Percentiles rank a stretch among this genome's conserved stretches.
These are phyloP conservation scores for Melieria omissa DNA, from an alignment of 2,888 invertebrate species.

Conservation along the genomic window DNA sequence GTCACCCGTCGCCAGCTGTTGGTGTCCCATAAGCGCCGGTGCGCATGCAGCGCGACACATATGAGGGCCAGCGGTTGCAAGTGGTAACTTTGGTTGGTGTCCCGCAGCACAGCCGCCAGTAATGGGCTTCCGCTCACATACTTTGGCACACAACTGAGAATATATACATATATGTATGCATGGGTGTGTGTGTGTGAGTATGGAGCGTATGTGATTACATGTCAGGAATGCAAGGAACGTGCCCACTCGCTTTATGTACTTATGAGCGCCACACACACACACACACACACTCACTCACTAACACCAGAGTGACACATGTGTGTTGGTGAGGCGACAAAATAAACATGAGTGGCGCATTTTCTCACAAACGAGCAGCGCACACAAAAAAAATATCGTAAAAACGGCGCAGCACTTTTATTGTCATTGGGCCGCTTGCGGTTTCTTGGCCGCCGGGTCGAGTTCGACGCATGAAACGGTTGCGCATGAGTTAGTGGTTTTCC, in stretches of 20 bases:
- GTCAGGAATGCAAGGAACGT: background rate
- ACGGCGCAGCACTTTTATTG: background rate
- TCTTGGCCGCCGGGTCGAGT: background rate
- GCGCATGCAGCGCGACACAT: background rate
- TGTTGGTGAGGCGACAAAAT: slow-evolving; percentile 8
- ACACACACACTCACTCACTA: background rate
- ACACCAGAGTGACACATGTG: background rate
- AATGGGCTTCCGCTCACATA: slow-evolving; percentile 26
- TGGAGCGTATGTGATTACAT: background rate
- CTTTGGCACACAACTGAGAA: background rate
- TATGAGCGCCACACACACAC: background rate
- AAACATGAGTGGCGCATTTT: slow-evolving; percentile 31
- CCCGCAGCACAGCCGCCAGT: slow-evolving; percentile 22
- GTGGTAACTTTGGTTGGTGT: slow-evolving; percentile 12
- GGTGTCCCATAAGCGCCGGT: background rate
- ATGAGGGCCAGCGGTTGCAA: slow-evolving; percentile 10
- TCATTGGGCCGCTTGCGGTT: background rate
- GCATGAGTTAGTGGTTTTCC: slow-evolving; percentile 21
- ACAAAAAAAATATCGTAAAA: background rate
- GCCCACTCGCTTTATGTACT: background rate
- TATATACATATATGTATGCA: background rate
- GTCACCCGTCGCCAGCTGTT: background rate
- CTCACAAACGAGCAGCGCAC: background rate
- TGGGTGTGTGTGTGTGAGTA: background rate
- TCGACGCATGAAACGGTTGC: background rate